These are phyloP conservation scores for Cristatella mucedo DNA, from an alignment of 2,888 invertebrate species.

Conservation along the genomic window DNA sequence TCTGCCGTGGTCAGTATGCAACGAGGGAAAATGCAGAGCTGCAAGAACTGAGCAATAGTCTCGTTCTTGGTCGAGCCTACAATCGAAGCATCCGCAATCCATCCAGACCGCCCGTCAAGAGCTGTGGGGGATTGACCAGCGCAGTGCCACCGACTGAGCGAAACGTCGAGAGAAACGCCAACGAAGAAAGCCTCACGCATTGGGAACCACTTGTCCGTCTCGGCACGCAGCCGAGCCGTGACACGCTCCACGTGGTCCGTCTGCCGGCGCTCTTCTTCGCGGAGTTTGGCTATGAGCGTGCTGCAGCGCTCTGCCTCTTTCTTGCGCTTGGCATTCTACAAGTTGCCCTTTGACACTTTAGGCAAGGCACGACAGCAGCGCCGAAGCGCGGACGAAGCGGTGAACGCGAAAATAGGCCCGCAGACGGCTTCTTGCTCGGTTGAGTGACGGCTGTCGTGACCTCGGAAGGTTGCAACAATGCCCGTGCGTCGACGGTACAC, in stretches of 20 bases:
- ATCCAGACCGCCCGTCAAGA: conserved; percentile 42
- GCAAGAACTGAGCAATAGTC: conserved; percentile 85
- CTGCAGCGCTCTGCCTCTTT: conserved; percentile 83
- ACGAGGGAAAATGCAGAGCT: conserved; percentile 86
- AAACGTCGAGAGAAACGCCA: not conserved
- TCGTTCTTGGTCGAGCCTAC: conserved; percentile 88
- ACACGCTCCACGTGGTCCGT: conserved; percentile 84
- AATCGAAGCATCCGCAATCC: too few relatives aligned
- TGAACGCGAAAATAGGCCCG: too few relatives aligned
- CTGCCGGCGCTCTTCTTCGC: conserved; percentile 83
- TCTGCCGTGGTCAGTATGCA: conserved; percentile 90
- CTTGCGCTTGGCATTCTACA: conserved; percentile 69
- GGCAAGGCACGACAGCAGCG: too few relatives aligned
- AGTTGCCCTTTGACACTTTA: too few relatives aligned
- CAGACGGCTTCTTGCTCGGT: too few relatives aligned
- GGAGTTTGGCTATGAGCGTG: conserved; percentile 72
- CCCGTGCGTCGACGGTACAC: too few relatives aligned
- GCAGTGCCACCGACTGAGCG: not conserved
- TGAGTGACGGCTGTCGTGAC: too few relatives aligned
- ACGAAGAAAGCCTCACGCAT: conserved; percentile 20
- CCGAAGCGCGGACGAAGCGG: too few relatives aligned
- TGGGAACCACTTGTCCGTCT: conserved; percentile 40
- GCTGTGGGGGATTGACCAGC: conserved; percentile 53
- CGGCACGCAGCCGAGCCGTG: conserved; percentile 45
- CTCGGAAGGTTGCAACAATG: too few relatives aligned